Evolutionary conservation across 2,888 invertebrate genomes (phyloP).

Genomic region (Rhorus exstirpatorius): DNA sequence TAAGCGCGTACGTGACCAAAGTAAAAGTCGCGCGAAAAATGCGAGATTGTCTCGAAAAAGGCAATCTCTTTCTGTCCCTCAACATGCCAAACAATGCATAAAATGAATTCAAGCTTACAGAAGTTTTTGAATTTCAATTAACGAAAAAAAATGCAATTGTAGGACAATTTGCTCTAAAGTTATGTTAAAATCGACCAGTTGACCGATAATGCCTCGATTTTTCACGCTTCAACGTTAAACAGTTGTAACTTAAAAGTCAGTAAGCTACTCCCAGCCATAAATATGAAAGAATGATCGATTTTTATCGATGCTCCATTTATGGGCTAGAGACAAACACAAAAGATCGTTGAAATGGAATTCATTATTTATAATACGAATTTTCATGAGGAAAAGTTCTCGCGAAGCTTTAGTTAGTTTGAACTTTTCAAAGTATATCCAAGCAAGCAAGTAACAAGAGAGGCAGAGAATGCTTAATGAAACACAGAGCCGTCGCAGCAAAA

Average conservation of each 20-base stretch:
- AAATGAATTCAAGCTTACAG: too few species aligned
- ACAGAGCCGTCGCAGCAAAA: slow-evolving; percentile 23
- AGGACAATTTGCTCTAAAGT: too few species aligned
- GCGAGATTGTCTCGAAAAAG: not conserved
- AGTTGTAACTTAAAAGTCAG: too few species aligned
- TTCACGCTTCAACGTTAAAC: too few species aligned
- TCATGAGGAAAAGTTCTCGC: not conserved
- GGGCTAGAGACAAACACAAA: not conserved
- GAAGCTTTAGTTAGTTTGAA: not conserved
- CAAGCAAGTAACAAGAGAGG: not conserved
- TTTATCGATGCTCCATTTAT: slow-evolving; percentile 13
- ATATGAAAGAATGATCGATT: not conserved
- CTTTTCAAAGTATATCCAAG: slow-evolving; percentile 9
- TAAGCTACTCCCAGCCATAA: too few species aligned
- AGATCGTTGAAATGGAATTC: not conserved
- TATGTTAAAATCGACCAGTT: too few species aligned
- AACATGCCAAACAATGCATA: too few species aligned
- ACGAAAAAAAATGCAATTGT: not conserved
- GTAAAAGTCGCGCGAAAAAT: slow-evolving; percentile 13
- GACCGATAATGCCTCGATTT: too few species aligned
- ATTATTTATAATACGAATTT: slow-evolving; percentile 34
- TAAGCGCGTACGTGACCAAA: slow-evolving; percentile 23
- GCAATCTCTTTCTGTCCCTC: too few species aligned
- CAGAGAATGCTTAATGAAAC: slow-evolving; percentile 11
- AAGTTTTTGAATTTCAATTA: not conserved